Conservation (phyloP, 2,113 vertebrate species). For the Glaucomys volans region DNA sequence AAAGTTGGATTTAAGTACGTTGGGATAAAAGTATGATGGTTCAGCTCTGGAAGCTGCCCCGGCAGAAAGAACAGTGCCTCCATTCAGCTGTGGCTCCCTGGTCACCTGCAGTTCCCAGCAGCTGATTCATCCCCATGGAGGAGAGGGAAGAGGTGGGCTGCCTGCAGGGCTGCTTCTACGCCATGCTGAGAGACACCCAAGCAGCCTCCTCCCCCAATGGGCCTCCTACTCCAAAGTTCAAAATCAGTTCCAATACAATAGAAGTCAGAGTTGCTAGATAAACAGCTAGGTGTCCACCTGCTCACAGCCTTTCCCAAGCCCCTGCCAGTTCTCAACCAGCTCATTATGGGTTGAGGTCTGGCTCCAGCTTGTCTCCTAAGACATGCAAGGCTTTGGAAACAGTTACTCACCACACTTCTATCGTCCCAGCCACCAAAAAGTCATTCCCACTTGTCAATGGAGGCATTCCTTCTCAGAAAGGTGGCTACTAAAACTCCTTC, state of each 20-base stretch:
- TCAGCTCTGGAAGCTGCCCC: neutral
- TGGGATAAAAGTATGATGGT: neutral
- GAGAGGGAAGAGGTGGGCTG: conserved; percentile 49
- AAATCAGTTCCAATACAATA: neutral
- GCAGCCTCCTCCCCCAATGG: neutral
- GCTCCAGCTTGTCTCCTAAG: neutral
- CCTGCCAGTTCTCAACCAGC: neutral
- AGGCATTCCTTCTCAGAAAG: neutral
- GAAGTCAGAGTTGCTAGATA: neutral
- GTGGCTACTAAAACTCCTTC: no score
- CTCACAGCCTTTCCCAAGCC: neutral
- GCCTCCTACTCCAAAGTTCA: conserved; percentile 27
- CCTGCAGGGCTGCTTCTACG: neutral
- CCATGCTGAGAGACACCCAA: neutral
- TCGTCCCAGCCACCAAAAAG: neutral
- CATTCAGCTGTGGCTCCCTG: neutral
- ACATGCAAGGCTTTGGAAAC: fast-evolving
- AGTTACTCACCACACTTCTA: neutral
- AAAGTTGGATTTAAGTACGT: neutral
- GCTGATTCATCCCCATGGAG: conserved; percentile 68
- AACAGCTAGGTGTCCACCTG: neutral
- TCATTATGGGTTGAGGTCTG: neutral
- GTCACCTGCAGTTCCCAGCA: conserved; percentile 48
- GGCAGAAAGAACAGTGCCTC: conserved; percentile 39
- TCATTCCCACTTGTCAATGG: neutral